Evolutionary conservation across 1,140 invertebrate genomes (phyloP).

Genomic region (Octopus sinensis): DNA sequence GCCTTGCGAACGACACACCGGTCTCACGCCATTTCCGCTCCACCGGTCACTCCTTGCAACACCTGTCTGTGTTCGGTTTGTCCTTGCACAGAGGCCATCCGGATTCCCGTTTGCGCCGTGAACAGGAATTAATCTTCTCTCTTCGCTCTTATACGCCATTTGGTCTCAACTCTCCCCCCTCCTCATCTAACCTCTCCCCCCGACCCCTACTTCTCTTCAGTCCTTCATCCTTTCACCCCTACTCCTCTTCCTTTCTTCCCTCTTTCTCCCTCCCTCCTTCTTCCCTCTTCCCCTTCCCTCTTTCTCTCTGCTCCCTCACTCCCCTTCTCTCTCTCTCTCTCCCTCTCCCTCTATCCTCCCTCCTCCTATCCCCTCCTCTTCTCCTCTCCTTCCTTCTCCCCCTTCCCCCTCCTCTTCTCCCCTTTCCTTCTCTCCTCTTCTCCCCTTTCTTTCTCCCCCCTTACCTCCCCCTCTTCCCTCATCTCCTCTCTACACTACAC

Average conservation of each 20-base stretch:
- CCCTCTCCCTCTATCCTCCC: not conserved
- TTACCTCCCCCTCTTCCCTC: not conserved
- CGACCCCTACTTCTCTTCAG: not conserved
- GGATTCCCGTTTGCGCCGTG: no score
- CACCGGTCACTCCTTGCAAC: no score
- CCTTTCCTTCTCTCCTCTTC: not conserved
- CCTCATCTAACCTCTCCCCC: not conserved
- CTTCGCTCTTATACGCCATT: no score
- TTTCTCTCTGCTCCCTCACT: not conserved
- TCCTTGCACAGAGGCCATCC: no score
- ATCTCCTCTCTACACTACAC: not conserved
- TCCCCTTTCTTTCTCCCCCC: not conserved
- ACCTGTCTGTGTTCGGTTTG: no score
- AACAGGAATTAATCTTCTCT: no score
- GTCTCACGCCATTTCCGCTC: no score
- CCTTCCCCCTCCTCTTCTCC: not conserved
- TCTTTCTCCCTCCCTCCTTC: not conserved
- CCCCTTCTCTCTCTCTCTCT: not conserved
- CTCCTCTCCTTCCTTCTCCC: not conserved
- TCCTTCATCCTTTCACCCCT: not conserved
- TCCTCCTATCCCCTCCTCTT: not conserved
- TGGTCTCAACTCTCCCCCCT: no score
- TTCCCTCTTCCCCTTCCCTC: not conserved
- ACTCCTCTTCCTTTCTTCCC: not conserved
- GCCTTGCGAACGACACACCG: no score